A percentile compares a stretch with the other conserved stretches of the same genome.
These are phyloP conservation scores for Muscicapa adusta DNA, from an alignment of 2,113 vertebrate species.

Conservation along the genomic window DNA sequence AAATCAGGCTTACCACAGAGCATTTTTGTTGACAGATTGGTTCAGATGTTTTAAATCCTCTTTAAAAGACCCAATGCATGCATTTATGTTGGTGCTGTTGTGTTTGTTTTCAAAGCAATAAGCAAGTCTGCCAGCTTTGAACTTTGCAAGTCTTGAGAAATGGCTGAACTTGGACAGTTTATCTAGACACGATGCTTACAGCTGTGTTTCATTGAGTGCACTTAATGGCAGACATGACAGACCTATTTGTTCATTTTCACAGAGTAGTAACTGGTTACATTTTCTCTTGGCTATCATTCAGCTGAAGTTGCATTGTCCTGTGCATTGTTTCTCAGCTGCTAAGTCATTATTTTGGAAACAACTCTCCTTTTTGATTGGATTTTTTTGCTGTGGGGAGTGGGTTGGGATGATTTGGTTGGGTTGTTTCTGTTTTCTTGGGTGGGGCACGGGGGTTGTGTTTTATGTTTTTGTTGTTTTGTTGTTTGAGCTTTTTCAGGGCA, in stretches of 20 bases:
- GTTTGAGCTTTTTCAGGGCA: not conserved
- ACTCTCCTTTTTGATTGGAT: not conserved
- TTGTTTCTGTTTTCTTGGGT: not conserved
- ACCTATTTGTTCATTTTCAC: not conserved
- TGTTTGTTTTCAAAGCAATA: not conserved
- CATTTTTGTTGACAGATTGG: not conserved
- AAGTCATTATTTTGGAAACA: not conserved
- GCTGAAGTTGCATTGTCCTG: not conserved
- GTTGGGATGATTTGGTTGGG: not conserved
- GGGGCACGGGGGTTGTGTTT: not conserved
- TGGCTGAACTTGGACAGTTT: not conserved
- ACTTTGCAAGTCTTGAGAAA: not conserved
- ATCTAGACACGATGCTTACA: not conserved
- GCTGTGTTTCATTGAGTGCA: constrained; percentile 1
- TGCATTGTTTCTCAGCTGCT: not conserved
- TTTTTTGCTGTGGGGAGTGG: not conserved
- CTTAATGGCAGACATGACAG: not conserved
- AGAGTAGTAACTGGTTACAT: not conserved
- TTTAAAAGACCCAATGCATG: not conserved
- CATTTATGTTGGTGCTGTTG: not conserved
- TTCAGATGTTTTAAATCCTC: not conserved
- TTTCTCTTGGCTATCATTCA: not conserved
- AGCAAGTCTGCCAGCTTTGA: not conserved
- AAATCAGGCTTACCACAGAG: not conserved
- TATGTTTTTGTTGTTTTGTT: not conserved